Base-by-base conservation (phyloP, 2,888 invertebrate genomes). In the Lasioglossum pauxillum region DNA sequence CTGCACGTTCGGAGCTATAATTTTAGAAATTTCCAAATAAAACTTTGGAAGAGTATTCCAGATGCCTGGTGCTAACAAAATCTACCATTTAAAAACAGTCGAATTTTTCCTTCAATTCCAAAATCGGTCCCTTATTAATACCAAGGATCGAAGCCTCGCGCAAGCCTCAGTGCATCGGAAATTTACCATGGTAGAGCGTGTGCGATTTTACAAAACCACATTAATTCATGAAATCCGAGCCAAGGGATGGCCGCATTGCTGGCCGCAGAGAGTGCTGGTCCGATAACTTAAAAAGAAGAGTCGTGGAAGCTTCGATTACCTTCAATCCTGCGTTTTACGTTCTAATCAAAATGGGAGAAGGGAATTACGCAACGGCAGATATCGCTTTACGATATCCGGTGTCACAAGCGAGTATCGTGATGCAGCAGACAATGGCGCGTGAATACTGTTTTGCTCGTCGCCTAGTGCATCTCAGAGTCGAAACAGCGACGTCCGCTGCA, bases 401-500 rank as follows among this genome's bases (percentile, higher is more conserved):
- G 31, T 41, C 41, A 57, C n/a, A 12, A 57, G 12, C 57, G 57
- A 57, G 57, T 57, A n/a, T 19, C 19, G 44, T 14, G 53, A 8
- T 31, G 67, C 19, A 31, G 5, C 2, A 72, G 75, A 85, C 84
- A 76, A 81, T 83, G 57, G 23, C 14, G 57, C 67, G 49, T 10
- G 69, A 72, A 77, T 77, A 27, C 73, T 72, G 38, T 64, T 77
- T 77, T 38, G 71, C 71, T n/a, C 41, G 35, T 57, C 35, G 46
- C 35, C 31, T 57, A 46, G 64, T 44, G 46, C 83, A 67, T 60
- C 71, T 74, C 19, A 16, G 49, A 75, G 41, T 78, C 76, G 75
- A 80, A 84, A 74, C 67, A 5, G 19, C 69, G 74, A 78, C 85
- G 69, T 78, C 85, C 44, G 78, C 49, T 60, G 85, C 79, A 57